phyloP scores from a whole-genome alignment of 2,888 invertebrate genomes.

The Alcis repandata region DNA sequence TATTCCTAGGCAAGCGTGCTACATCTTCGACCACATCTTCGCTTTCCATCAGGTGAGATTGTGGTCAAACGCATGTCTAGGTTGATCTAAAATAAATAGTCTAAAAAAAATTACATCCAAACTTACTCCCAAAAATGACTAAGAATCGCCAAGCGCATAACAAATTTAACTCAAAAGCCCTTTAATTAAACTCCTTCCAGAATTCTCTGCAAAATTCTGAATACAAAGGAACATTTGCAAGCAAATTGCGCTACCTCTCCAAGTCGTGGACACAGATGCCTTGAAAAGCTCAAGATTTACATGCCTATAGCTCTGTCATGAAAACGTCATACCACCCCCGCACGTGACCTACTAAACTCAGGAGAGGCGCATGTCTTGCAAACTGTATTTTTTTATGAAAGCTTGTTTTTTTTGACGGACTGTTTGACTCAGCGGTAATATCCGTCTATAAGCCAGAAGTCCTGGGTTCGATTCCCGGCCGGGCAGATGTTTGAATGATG shows the following conservation, averaged over 20 bases:
- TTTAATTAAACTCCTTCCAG: slow-evolving; percentile 14
- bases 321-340: slow-evolving; percentile 22
- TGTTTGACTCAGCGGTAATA: too few relatives aligned
- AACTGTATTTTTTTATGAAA: neutral
- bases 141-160: too few relatives aligned
- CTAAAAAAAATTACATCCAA: too few relatives aligned
- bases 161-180: neutral
- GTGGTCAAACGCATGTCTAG: too few relatives aligned
- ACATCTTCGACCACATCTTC: too few relatives aligned
- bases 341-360: slow-evolving; percentile 32
- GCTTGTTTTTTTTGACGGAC: neutral
- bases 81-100: too few relatives aligned
- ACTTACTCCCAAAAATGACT: neutral
- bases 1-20: too few relatives aligned
- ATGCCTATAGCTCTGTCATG: slow-evolving; percentile 39
- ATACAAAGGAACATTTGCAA: slow-evolving; percentile 20
- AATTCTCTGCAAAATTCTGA: slow-evolving; percentile 7
- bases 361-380: neutral
- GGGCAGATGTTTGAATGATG: too few relatives aligned
- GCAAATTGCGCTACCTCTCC: slow-evolving; percentile 17
- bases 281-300: slow-evolving; percentile 41
- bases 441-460: too few relatives aligned
- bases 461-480: too few relatives aligned
- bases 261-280: slow-evolving; percentile 34
- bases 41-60: too few relatives aligned